Evolutionary conservation across 2,888 invertebrate species (phyloP).

Genomic region (Drosophila buzzatii): DNA sequence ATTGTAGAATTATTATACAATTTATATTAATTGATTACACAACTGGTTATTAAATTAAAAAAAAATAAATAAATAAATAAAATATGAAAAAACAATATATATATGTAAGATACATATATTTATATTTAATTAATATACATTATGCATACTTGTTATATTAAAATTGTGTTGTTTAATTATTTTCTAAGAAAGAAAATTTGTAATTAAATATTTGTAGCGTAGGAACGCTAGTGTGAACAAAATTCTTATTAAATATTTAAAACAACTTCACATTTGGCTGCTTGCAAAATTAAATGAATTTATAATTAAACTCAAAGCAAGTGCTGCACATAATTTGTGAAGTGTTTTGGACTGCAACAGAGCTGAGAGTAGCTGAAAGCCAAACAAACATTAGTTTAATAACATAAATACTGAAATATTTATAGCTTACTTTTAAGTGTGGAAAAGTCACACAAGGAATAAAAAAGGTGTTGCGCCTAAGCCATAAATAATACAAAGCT

Average conservation of each 20-base stretch:
- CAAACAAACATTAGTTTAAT: not conserved
- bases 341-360: not conserved
- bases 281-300: not conserved
- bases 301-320: not conserved
- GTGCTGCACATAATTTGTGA: not conserved
- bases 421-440: not conserved
- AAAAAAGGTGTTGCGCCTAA: not conserved
- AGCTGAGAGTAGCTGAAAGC: not conserved
- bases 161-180: too few species aligned
- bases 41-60: too few species aligned
- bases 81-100: too few species aligned
- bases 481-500: conserved; percentile 2
- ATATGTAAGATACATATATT: too few species aligned
- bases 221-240: not conserved
- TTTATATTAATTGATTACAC: too few species aligned
- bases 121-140: too few species aligned
- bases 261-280: not conserved
- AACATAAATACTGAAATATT: not conserved
- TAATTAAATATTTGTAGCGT: not conserved
- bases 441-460: too few species aligned
- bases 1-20: too few species aligned
- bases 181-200: not conserved
- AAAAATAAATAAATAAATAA: too few species aligned
- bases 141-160: too few species aligned
- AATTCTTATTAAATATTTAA: not conserved